These are phyloP conservation scores for Chrosomus eos DNA, from an alignment of 2,797 vertebrate genomes.

Conservation along the genomic window DNA sequence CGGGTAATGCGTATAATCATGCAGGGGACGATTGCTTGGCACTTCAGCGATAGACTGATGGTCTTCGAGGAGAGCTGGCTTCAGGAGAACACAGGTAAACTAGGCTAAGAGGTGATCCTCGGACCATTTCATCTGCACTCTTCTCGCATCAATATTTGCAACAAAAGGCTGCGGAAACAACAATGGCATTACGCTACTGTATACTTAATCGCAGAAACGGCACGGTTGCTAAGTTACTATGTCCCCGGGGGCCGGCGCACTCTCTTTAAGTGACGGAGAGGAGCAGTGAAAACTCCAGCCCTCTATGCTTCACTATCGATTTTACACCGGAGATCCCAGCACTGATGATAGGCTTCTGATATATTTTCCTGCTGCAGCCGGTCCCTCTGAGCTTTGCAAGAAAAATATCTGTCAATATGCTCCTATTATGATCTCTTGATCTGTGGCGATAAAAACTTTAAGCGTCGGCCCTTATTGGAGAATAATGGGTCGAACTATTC, in stretches of 20 bases:
- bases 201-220: constrained; percentile 90
- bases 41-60: background rate
- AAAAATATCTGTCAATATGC: constrained; percentile 98
- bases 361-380: constrained; percentile 94
- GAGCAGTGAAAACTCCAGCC: constrained; percentile 99
- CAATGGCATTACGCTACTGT: constrained; percentile 90
- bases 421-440: constrained; percentile 99
- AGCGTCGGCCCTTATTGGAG: constrained; percentile 92
- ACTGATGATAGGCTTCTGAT: constrained; percentile 99
- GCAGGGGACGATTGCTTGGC: background rate
- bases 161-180: constrained; percentile 85
- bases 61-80: background rate
- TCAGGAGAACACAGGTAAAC: constrained; percentile 36
- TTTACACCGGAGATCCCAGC: constrained; percentile 97
- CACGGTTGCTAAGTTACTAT: constrained; percentile 87
- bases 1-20: background rate
- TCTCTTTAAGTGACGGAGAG: constrained; percentile 99
- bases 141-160: constrained; percentile 75
- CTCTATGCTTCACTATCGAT: constrained; percentile 99
- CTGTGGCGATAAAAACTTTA: constrained; percentile 96
- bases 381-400: constrained; percentile 92
- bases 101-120: background rate
- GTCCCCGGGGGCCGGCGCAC: constrained; percentile 87
- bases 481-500: constrained; percentile 86
- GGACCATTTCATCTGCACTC: constrained; percentile 38